Evolutionary conservation across 2,888 invertebrate species (phyloP).

Genomic region (Napeogenes inachia): DNA sequence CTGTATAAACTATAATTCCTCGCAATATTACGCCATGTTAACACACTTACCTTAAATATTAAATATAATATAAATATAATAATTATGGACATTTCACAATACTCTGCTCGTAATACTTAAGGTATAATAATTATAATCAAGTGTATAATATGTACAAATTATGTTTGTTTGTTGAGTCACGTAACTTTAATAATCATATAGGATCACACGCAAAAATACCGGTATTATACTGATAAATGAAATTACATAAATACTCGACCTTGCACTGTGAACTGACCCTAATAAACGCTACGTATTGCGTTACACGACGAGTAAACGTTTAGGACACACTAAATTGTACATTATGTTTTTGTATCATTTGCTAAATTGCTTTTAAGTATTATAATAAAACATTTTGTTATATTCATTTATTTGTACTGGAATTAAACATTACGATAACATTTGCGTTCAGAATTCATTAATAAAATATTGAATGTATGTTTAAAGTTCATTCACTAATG

Average conservation of each 20-base stretch:
- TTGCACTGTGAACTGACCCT: constrained; percentile 28
- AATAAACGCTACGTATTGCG: constrained; percentile 18
- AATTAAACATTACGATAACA: background rate
- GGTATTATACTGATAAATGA: constrained; percentile 14
- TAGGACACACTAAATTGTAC: background rate
- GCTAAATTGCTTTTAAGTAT: too few species aligned
- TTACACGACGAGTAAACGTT: background rate
- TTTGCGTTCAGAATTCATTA: background rate
- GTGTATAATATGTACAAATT: background rate
- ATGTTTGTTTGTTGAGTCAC: background rate
- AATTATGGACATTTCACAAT: too few species aligned
- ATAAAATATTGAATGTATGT: background rate
- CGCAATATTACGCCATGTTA: too few species aligned
- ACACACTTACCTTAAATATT: too few species aligned
- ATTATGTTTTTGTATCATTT: background rate
- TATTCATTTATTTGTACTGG: background rate
- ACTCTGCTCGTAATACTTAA: too few species aligned
- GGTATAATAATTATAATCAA: too few species aligned
- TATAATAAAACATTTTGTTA: background rate
- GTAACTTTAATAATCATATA: background rate
- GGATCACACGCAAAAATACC: constrained; percentile 5
- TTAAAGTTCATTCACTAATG: constrained; percentile 3
- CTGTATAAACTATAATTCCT: too few species aligned
- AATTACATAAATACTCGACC: constrained; percentile 21
- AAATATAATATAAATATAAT: too few species aligned